Conservation (phyloP, 2,113 vertebrate species). For the Phaethornis superciliosus region DNA sequence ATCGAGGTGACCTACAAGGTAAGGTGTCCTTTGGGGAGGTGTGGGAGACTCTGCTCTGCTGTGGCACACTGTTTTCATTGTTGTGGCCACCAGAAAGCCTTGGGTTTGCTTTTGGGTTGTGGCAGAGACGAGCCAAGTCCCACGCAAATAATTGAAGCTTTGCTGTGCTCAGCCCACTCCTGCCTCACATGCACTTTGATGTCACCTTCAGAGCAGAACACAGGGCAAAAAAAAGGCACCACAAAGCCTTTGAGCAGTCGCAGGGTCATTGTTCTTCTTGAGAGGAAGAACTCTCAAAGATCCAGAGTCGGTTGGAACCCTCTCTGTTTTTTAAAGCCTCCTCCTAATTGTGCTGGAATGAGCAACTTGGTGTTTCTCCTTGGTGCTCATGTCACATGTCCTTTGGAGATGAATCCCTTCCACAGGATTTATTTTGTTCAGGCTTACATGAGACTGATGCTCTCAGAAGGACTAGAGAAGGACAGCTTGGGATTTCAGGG, state of each 20-base stretch:
- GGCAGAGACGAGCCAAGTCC: background rate
- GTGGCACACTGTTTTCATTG: background rate
- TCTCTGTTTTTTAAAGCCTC: background rate
- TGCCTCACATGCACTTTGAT: background rate
- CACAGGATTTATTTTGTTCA: background rate
- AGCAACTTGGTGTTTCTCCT: background rate
- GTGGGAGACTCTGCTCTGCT: background rate
- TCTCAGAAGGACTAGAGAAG: background rate
- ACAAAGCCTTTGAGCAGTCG: background rate
- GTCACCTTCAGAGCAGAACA: background rate
- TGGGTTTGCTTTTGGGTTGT: background rate
- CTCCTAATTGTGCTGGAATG: background rate
- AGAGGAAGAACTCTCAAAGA: background rate
- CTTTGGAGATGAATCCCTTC: background rate
- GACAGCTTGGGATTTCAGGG: background rate
- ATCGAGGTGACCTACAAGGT: conserved; percentile 97
- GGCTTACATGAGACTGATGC: background rate
- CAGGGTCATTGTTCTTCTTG: background rate
- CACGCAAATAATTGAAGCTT: background rate
- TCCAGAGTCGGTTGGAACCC: background rate
- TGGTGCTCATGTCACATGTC: background rate
- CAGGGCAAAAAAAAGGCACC: background rate
- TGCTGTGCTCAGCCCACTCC: background rate
- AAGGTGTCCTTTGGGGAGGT: background rate
- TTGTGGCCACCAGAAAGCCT: background rate